Evolutionary conservation across 2,113 vertebrate genomes (phyloP).

Genomic region (Phalacrocorax brasilianus): DNA sequence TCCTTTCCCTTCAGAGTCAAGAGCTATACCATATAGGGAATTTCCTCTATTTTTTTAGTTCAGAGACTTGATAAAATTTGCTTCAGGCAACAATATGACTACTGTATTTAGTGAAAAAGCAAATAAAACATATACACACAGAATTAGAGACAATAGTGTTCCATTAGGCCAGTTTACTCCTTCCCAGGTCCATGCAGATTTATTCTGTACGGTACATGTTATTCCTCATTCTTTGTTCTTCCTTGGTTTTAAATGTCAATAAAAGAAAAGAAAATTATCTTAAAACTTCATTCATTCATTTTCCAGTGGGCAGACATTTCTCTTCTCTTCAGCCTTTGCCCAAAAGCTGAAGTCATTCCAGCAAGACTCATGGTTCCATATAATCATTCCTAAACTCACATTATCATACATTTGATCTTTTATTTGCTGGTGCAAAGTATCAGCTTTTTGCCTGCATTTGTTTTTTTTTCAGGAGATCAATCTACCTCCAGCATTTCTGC

Average conservation of each 20-base stretch:
- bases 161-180: background rate
- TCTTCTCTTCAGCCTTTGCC: background rate
- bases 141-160: background rate
- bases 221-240: background rate
- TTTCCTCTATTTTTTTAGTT: background rate
- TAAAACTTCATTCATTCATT: background rate
- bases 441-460: background rate
- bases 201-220: background rate
- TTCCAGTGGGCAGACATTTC: slow-evolving; percentile 6
- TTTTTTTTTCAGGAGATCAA: background rate
- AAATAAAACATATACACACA: background rate
- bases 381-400: background rate
- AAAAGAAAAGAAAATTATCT: background rate
- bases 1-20: background rate
- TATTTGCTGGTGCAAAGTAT: background rate
- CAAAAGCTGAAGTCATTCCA: slow-evolving; percentile 1
- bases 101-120: background rate
- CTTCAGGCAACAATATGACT: background rate
- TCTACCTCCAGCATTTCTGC: background rate
- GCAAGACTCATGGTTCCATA: background rate
- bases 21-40: background rate
- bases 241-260: background rate
- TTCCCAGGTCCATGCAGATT: background rate
- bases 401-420: background rate
- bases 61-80: background rate